Base-by-base conservation (phyloP, 2,888 invertebrate species). In the Campaea margaritaria region DNA sequence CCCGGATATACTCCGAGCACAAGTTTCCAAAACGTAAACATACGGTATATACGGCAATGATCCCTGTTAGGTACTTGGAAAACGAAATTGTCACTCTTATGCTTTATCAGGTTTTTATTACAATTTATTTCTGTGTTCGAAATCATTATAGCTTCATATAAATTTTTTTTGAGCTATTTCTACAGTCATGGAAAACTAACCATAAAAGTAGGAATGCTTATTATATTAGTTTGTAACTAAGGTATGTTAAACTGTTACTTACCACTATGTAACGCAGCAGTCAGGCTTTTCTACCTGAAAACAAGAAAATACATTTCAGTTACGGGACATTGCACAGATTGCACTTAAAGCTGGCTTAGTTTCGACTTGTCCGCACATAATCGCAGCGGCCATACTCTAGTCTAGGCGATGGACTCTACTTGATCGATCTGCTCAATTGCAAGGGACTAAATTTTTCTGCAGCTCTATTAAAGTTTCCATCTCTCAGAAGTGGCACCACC, bases 1-100 rank as follows among this genome's bases (percentile, higher is more conserved):
- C 82, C 75, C 79, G 81, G 85, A 87, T 87, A 86, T 38, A 53
- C 79, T 83, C 79, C 69, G 80, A 78, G 79, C 76, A 75, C 82
- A 82, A 83, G 82, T 70, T 87, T 84, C 78, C 73, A 80, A 83
- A 86, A 81, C 72, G 76, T 79, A 79, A 45, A 31, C 75, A 74
- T 68, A 72, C 68, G 69, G 68, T n/a, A n/a, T 73, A 79, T 76
- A 77, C 75, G 68, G 73, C 70, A 71, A 60, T 59, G 47, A 42
- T 38, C 75, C 72, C 73, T 73, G 73, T 68, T 70, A 21, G 21
- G 21, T 21, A 69, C 70, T 68, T 58, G 61, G 66, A 67, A 68
- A 75, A 76, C 70, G 69, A 72, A 49, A 56, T 44, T 39, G 28
- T 44, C 56, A 14, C 42, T 36, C 34, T n/a, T n/a, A n/a, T n/a